phyloP scores from a whole-genome alignment of 2,113 vertebrate species.

The Alethe castanea region DNA sequence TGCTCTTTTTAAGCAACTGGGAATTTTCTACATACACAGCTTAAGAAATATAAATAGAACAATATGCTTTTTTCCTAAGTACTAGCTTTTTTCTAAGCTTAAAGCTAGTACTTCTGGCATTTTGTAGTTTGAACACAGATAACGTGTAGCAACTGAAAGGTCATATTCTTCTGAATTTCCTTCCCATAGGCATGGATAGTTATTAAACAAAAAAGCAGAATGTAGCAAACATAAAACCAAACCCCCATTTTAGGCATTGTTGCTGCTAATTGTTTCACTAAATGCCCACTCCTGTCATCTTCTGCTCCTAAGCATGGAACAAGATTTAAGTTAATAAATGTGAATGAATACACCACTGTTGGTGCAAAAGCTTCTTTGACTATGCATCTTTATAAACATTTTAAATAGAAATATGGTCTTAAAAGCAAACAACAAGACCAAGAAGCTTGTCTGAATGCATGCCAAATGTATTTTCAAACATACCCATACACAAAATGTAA shows the following conservation, averaged over 20 bases:
- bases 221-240: not conserved
- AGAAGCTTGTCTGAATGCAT: not conserved
- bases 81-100: not conserved
- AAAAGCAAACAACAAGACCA: fast-evolving
- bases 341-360: not conserved
- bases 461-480: not conserved
- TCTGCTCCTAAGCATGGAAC: not conserved
- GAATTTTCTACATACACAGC: not conserved
- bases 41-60: conserved; percentile 17
- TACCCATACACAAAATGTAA: not conserved
- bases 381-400: not conserved
- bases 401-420: not conserved
- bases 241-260: not conserved
- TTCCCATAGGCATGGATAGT: not conserved
- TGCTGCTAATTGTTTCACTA: not conserved
- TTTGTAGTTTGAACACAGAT: not conserved
- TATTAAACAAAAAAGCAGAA: not conserved
- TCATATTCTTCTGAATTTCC: not conserved
- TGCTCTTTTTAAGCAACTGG: not conserved
- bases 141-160: not conserved
- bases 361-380: not conserved
- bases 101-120: not conserved
- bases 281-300: not conserved
- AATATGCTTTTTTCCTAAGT: not conserved
- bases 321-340: not conserved